Evolutionary conservation across 2,797 vertebrate genomes (phyloP).

Genomic region (Eutrigla gurnardus): DNA sequence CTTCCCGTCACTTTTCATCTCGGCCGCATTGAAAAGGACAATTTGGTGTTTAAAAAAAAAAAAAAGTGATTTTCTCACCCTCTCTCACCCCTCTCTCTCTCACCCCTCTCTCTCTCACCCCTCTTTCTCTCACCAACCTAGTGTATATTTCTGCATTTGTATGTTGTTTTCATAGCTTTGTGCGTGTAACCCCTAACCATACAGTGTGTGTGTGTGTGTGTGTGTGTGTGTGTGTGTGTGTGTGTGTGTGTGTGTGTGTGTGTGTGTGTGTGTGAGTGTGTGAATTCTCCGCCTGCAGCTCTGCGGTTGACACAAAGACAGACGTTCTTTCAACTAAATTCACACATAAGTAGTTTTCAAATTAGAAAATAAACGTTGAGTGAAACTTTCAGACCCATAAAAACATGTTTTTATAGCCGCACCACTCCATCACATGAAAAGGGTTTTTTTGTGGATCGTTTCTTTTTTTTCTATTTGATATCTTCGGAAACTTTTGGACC

Average conservation of each 20-base stretch:
- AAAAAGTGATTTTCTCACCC: too few species aligned
- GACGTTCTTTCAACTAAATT: not conserved
- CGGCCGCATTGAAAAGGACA: too few species aligned
- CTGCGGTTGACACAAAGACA: conserved; percentile 7
- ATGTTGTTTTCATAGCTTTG: too few species aligned
- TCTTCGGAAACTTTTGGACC: not conserved
- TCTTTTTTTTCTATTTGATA: not conserved
- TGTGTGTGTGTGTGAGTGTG: conserved; percentile 4
- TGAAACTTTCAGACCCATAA: not conserved
- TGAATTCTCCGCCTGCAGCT: conserved; percentile 11
- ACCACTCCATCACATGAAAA: not conserved
- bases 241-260: conserved; percentile 2
- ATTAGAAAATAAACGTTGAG: not conserved
- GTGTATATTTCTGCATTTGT: too few species aligned
- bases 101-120: too few species aligned
- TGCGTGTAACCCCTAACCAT: too few species aligned
- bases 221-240: conserved; percentile 23
- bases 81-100: too few species aligned
- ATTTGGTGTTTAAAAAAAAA: too few species aligned
- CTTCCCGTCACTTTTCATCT: too few species aligned
- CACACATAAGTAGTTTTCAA: too few species aligned
- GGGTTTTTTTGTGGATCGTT: not conserved
- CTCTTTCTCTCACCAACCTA: too few species aligned
- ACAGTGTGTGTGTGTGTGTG: conserved; percentile 43
- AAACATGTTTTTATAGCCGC: not conserved